Conservation (phyloP, 1,140 invertebrate genomes). For the Cataglyphis hispanica region DNA sequence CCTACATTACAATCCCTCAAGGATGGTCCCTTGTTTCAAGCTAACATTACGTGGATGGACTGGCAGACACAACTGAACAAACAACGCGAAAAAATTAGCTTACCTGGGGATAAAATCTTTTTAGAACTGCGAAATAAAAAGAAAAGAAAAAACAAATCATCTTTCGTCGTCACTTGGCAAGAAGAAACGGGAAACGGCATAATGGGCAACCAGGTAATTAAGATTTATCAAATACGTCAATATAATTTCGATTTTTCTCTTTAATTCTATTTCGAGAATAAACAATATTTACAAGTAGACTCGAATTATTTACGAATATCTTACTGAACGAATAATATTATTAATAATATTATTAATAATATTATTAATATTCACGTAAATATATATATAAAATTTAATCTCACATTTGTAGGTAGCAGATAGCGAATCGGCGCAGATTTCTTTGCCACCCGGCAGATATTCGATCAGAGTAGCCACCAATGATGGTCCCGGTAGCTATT, state of each 20-base stretch:
- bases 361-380: too few species aligned
- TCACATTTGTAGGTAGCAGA: slow-evolving; percentile 78
- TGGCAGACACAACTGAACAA: slow-evolving; percentile 77
- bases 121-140: not conserved
- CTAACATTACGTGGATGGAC: slow-evolving; percentile 82
- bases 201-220: slow-evolving; percentile 81
- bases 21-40: slow-evolving; percentile 80
- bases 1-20: slow-evolving; percentile 81
- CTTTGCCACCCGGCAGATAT: slow-evolving; percentile 83
- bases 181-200: slow-evolving; percentile 82
- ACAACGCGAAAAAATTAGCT: slow-evolving; percentile 46
- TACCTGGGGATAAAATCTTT: not conserved
- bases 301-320: not conserved
- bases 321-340: not conserved
- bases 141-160: slow-evolving; percentile 68
- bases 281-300: not conserved
- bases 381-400: not conserved
- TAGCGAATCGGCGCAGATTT: slow-evolving; percentile 82
- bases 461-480: slow-evolving; percentile 83
- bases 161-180: slow-evolving; percentile 84
- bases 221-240: not conserved
- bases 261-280: not conserved
- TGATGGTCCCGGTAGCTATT: slow-evolving; percentile 84
- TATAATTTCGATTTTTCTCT: not conserved
- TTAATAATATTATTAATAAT: not conserved